These are phyloP conservation scores for Macrotrachela quadricornifera DNA, from an alignment of 1,140 invertebrate genomes.

Conservation along the genomic window DNA sequence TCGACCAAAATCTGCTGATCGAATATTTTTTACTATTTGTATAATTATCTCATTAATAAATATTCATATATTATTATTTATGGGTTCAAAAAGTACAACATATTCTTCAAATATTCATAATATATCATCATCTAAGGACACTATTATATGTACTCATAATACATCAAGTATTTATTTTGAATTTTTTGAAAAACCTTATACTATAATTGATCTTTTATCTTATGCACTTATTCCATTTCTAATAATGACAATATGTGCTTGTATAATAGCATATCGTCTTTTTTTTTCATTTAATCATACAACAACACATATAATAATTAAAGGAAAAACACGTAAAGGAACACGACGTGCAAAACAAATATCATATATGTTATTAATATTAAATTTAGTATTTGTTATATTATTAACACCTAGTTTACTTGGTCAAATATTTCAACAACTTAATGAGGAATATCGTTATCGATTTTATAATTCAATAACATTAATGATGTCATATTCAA, in stretches of 20 bases:
- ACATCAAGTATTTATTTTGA: not conserved
- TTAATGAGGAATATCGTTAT: conserved; percentile 12
- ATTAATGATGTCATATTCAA: conserved; percentile 8
- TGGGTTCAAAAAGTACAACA: not conserved
- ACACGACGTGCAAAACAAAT: not conserved
- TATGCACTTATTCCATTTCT: conserved; percentile 5
- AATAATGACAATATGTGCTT: conserved; percentile 3
- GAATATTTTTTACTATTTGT: not conserved
- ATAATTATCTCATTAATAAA: not conserved
- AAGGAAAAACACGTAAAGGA: not conserved
- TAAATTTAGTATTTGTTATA: conserved; percentile 4
- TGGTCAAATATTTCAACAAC: not conserved
- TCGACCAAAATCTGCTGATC: not conserved
- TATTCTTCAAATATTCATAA: not conserved
- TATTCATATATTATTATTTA: conserved; percentile 2
- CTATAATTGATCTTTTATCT: conserved; percentile 1
- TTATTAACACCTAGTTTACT: not conserved
- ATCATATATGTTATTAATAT: conserved; percentile 4
- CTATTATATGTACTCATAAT: no score
- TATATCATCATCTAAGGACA: not conserved
- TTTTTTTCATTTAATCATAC: no score
- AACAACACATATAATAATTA: no score
- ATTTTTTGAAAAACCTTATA: not conserved
- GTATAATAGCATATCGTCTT: not conserved
- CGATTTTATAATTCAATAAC: not conserved